Evolutionary conservation across 2,888 invertebrate species (phyloP).

Genomic region (Liodrosophila aerea): DNA sequence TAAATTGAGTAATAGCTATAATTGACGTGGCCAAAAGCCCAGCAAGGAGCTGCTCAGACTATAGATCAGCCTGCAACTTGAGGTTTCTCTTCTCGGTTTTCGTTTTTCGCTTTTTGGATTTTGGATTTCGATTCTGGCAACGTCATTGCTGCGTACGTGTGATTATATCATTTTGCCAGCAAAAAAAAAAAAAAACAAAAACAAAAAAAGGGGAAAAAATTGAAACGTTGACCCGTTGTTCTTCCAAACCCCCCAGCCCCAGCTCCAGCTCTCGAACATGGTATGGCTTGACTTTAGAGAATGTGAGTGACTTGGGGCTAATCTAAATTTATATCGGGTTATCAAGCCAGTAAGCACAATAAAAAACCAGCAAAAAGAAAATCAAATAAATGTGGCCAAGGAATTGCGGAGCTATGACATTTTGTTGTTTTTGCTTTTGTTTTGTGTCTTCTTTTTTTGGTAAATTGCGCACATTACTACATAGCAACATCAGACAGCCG

Average conservation of each 20-base stretch:
- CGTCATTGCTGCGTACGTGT: slow-evolving; percentile 47
- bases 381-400: slow-evolving; percentile 31
- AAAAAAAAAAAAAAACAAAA: slow-evolving; percentile 7
- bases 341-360: slow-evolving; percentile 30
- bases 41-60: neutral
- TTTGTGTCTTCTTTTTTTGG: slow-evolving; percentile 18
- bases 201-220: slow-evolving; percentile 4
- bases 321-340: slow-evolving; percentile 61
- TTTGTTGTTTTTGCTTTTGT: neutral
- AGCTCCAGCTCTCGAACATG: neutral
- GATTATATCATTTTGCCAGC: slow-evolving; percentile 32
- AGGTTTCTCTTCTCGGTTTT: neutral
- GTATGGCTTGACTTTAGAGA: slow-evolving; percentile 18
- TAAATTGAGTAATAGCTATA: slow-evolving; percentile 71
- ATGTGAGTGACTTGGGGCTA: slow-evolving; percentile 54
- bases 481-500: slow-evolving; percentile 9
- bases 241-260: neutral
- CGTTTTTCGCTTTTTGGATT: too few relatives aligned
- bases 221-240: slow-evolving; percentile 30
- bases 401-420: slow-evolving; percentile 8
- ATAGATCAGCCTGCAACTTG: neutral
- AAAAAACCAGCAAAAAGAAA: slow-evolving; percentile 25
- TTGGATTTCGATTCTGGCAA: slow-evolving; percentile 33
- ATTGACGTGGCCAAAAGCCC: slow-evolving; percentile 53
- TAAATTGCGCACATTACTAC: slow-evolving; percentile 51